Evolutionary conservation across 2,888 invertebrate genomes (phyloP), one percentile per base, ranked within the genome.

Genomic region (Drosophila nr. perissopoda): DNA sequence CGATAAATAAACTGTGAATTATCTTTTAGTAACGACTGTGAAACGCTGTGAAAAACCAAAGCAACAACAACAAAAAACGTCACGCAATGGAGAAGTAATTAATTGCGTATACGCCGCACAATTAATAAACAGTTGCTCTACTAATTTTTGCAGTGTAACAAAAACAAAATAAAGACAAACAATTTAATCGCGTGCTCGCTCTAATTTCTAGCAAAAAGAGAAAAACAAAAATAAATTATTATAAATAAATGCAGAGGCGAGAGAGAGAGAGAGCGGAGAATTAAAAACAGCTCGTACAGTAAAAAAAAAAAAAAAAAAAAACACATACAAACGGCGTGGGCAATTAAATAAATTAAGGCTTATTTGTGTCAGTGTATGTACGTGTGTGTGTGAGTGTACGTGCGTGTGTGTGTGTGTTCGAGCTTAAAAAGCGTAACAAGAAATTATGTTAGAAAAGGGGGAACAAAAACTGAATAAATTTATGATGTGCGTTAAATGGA

Each of bases 281-380:
- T 46, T 46, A 46, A 71, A 62, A 70, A 68, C 70, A 67, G 63
- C 51, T 67, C 61, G 21, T 38, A 64, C 70, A 70, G 68, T 46
- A 62, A 59, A 53, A 46, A 25, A 46, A 46, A 46, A 46, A 25
- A 16, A 42, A 11, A 13, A 21, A 8, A 34, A 10, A 21, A 33
- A 62, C 38, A 70, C 53, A 49, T 33, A 72, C 53, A 59, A 78
- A 66, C 59, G 67, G 68, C 67, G 67, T 65, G 18, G 74, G 77
- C 86, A 92, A 92, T 92, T 92, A 91, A 91, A 83, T 87, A 91
- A 92, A 91, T 92, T 91, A 92, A 85, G 77, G 72, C 78, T 78
- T 78, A 76, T 77, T 71, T 74, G 57, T 81, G 75, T 71, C 70
- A 71, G 63, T 68, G 52, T 68, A 46, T 62, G 49, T 51, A 36